These are phyloP conservation scores for Dynastes grantii DNA, from an alignment of 2,888 invertebrate genomes.

Conservation along the genomic window DNA sequence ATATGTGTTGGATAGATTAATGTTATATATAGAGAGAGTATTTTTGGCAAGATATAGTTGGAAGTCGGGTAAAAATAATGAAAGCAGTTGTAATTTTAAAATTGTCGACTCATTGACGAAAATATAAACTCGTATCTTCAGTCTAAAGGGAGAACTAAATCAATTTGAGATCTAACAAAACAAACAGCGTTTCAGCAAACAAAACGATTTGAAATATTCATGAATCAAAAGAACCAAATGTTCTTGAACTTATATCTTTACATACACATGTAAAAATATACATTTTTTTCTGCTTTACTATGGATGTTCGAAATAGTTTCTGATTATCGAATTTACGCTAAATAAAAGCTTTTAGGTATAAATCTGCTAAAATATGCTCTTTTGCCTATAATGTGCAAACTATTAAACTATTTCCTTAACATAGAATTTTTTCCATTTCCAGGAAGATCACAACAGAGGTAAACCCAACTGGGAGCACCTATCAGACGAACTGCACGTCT, in stretches of 20 bases:
- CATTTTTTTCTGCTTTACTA: no score
- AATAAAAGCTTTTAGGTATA: slow-evolving; percentile 11
- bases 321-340: slow-evolving; percentile 6
- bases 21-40: neutral
- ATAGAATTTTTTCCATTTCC: slow-evolving; percentile 60
- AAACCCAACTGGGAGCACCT: slow-evolving; percentile 99
- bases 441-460: slow-evolving; percentile 99
- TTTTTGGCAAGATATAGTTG: neutral
- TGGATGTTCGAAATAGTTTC: no score
- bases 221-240: no score
- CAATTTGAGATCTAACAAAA: no score
- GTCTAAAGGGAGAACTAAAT: no score
- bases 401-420: neutral
- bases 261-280: no score
- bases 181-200: no score
- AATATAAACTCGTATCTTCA: neutral
- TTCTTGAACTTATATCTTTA: no score
- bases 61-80: neutral
- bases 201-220: no score
- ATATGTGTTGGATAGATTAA: neutral
- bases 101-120: neutral
- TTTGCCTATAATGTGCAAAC: no score
- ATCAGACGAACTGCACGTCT: slow-evolving; percentile 98
- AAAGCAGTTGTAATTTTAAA: neutral
- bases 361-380: neutral